These are phyloP conservation scores for Eulacestoma nigropectus DNA, from an alignment of 2,113 vertebrate species.

Conservation along the genomic window DNA sequence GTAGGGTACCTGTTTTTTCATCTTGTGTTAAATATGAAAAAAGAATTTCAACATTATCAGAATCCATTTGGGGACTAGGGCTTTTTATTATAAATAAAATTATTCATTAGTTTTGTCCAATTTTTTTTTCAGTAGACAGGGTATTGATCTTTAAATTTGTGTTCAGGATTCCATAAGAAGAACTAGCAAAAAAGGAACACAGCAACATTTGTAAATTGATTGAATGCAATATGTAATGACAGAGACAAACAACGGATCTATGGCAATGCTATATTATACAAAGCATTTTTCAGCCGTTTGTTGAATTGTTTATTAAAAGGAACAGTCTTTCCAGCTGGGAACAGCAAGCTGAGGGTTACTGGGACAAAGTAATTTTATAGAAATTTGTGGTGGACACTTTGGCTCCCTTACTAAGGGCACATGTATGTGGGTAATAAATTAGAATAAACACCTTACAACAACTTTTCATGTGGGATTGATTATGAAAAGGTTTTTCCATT, in stretches of 20 bases:
- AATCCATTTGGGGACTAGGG: conserved; percentile 60
- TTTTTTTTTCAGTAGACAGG: conserved; percentile 69
- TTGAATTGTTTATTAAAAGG: conserved; percentile 67
- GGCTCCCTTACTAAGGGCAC: background rate
- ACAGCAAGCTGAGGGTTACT: conserved; percentile 28
- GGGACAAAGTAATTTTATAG: background rate
- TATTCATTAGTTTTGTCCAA: conserved; percentile 72
- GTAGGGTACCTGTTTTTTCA: conserved; percentile 34
- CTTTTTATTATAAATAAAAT: conserved; percentile 78
- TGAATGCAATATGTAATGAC: conserved; percentile 56
- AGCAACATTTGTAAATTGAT: conserved; percentile 63
- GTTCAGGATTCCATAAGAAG: conserved; percentile 53
- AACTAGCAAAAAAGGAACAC: conserved; percentile 20
- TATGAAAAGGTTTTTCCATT: background rate
- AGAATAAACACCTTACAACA: background rate
- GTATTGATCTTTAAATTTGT: conserved; percentile 76
- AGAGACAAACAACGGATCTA: conserved; percentile 69
- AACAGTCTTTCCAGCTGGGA: conserved; percentile 13
- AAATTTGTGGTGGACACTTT: conserved; percentile 20
- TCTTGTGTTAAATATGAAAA: conserved; percentile 63
- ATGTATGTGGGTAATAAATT: conserved; percentile 13
- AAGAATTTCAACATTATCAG: conserved; percentile 66
- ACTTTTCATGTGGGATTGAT: background rate
- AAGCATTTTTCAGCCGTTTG: conserved; percentile 70
- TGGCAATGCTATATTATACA: conserved; percentile 60